phyloP scores from a whole-genome alignment of 2,797 vertebrate genomes.

The Nyctalus aviator region DNA sequence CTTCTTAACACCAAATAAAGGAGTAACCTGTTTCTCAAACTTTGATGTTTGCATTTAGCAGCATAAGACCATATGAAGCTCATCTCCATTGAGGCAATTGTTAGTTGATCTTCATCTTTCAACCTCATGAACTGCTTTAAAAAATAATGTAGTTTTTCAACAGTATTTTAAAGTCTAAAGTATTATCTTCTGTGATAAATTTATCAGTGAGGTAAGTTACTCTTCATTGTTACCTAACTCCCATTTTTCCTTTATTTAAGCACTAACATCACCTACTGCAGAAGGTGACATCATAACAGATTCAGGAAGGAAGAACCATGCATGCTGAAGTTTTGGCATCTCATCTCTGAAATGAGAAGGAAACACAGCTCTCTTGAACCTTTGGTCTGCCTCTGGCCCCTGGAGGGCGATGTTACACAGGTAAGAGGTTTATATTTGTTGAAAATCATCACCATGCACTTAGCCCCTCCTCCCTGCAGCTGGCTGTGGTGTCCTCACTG shows the following conservation, averaged over 20 bases:
- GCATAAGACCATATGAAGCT: not conserved
- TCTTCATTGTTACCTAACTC: not conserved
- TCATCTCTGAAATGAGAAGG: not conserved
- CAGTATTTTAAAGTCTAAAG: not conserved
- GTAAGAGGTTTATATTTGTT: not conserved
- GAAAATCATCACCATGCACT: fast-evolving
- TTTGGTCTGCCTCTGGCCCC: not conserved
- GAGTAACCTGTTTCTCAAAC: not conserved
- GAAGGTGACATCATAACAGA: not conserved
- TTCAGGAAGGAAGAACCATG: not conserved
- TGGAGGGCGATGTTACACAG: not conserved
- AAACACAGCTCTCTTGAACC: no score
- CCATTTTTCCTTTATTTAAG: not conserved
- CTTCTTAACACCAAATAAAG: not conserved
- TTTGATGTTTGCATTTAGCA: not conserved
- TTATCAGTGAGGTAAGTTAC: slow-evolving; percentile 13
- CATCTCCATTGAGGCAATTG: not conserved
- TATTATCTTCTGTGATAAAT: not conserved
- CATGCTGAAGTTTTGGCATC: not conserved
- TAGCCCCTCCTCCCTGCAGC: not conserved
- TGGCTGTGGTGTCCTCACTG: not conserved
- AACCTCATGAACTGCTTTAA: not conserved
- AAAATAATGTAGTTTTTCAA: not conserved
- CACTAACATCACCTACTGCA: not conserved
- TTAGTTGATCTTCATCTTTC: not conserved